Percentiles rank a stretch among this genome's conserved stretches.
These are phyloP conservation scores for Cantharis rufa DNA, from an alignment of 2,888 invertebrate genomes.

Conservation along the genomic window DNA sequence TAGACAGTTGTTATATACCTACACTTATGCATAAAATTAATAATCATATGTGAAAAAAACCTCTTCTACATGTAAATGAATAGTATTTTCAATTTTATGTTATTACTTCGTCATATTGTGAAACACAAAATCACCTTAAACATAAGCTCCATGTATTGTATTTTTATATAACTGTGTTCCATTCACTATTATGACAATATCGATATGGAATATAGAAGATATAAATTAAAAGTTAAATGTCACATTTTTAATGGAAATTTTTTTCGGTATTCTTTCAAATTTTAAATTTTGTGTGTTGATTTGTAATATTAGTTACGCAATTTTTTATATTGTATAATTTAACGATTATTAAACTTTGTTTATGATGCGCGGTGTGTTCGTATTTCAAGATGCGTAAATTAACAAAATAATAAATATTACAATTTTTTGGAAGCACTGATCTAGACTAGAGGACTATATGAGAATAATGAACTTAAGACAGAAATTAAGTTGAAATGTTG, in stretches of 20 bases:
- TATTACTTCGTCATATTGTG: conserved; percentile 7
- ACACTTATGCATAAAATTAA: conserved; percentile 29
- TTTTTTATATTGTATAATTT: not conserved
- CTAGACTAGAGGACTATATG: not conserved
- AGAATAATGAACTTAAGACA: not conserved
- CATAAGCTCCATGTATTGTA: conserved; percentile 6
- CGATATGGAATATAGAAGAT: not conserved
- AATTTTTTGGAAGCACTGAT: not conserved
- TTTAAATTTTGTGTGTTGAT: not conserved
- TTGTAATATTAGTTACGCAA: not conserved
- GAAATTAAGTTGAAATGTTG: conserved; percentile 3
- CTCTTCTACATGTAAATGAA: conserved; percentile 7
- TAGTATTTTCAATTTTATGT: conserved; percentile 13
- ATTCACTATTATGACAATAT: conserved; percentile 11
- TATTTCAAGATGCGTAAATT: too few species aligned
- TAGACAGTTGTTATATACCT: conserved; percentile 33
- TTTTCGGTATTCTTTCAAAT: not conserved
- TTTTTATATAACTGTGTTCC: conserved; percentile 13
- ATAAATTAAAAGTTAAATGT: not conserved
- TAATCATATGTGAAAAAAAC: conserved; percentile 28
- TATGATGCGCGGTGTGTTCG: not conserved
- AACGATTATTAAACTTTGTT: not conserved
- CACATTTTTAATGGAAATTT: not conserved
- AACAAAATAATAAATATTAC: too few species aligned
- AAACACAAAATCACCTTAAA: conserved; percentile 13